A percentile compares a stretch with the other conserved stretches of the same genome.
Evolutionary conservation across 2,888 invertebrate genomes (phyloP).

Genomic region (Orthonychiurus folsomi): DNA sequence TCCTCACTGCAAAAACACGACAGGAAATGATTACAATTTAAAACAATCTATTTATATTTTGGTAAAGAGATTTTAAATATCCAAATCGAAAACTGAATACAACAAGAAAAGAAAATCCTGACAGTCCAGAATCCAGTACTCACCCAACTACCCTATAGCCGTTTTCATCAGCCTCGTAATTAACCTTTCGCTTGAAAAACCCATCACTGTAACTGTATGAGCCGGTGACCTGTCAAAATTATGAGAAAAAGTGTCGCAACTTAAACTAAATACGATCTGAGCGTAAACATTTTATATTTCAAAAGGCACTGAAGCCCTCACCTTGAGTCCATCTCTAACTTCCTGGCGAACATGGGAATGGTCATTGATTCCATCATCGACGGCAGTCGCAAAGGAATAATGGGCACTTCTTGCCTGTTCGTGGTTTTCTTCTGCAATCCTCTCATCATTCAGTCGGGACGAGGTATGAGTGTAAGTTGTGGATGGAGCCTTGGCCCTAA

Average conservation of each 20-base stretch:
- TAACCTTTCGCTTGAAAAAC: constrained; percentile 47
- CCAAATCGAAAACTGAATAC: no score
- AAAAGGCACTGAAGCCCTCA: constrained; percentile 9
- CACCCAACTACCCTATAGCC: constrained; percentile 55
- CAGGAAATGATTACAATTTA: no score
- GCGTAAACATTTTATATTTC: neutral
- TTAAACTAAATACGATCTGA: no score
- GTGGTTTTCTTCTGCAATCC: constrained; percentile 17
- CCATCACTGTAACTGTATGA: constrained; percentile 56
- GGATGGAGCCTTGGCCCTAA: no score
- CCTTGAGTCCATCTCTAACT: constrained; percentile 45
- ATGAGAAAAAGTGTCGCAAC: constrained; percentile 8
- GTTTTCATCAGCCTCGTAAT: constrained; percentile 54
- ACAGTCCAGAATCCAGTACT: constrained; percentile 41
- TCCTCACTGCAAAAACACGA: constrained; percentile 46
- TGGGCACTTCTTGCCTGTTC: constrained; percentile 44
- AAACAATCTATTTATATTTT: no score
- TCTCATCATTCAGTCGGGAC: constrained; percentile 19
- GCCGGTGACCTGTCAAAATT: constrained; percentile 43
- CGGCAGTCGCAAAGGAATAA: constrained; percentile 46
- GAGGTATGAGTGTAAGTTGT: no score
- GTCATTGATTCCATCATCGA: constrained; percentile 49
- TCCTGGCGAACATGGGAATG: constrained; percentile 44
- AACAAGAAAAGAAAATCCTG: no score
- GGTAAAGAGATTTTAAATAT: no score